Percentiles rank a stretch among this genome's conserved stretches.
Conservation (phyloP, 2,113 vertebrate genomes). For the Dasyurus viverrinus region DNA sequence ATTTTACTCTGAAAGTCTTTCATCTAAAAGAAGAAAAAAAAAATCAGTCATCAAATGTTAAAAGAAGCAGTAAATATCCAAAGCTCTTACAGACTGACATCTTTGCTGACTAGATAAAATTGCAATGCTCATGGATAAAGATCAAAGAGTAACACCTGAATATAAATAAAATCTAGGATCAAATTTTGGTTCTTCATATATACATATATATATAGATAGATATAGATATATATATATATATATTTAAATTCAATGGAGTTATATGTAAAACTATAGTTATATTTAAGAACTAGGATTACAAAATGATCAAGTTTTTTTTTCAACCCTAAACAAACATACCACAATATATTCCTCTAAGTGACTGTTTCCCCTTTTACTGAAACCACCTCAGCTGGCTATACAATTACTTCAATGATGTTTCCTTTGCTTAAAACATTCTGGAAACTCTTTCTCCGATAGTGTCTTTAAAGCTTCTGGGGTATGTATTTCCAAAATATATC, state of each 20-base stretch:
- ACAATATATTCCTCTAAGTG: neutral
- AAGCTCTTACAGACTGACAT: neutral
- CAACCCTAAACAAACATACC: neutral
- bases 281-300: neutral
- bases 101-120: neutral
- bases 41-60: slow-evolving; percentile 56
- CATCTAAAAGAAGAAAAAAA: slow-evolving; percentile 83
- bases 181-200: neutral
- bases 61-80: slow-evolving; percentile 39
- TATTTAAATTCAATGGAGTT: neutral
- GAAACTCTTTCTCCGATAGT: neutral
- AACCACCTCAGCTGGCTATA: neutral
- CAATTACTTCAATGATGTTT: neutral
- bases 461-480: neutral
- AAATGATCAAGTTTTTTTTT: neutral
- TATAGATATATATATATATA: neutral
- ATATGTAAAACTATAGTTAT: neutral
- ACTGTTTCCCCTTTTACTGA: neutral
- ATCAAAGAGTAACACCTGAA: slow-evolving; percentile 32
- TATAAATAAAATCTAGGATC: slow-evolving; percentile 2
- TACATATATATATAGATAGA: neutral
- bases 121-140: neutral
- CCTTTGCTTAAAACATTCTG: neutral
- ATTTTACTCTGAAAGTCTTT: slow-evolving; percentile 92
- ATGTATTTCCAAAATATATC: neutral